Base-by-base conservation (phyloP, 2,797 vertebrate genomes). In the Cetoscarus ocellatus region DNA sequence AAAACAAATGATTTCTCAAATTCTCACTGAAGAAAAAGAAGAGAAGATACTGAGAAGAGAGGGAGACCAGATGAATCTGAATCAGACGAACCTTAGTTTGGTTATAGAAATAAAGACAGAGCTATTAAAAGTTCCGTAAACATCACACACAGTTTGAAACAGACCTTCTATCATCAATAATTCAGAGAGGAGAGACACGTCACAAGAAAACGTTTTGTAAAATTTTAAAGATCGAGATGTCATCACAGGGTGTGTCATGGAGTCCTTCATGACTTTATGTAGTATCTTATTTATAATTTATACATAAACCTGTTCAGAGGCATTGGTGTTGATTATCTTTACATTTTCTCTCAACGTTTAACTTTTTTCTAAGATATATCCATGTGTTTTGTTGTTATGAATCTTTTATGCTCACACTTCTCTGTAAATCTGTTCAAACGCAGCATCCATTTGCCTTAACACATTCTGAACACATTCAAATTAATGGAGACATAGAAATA, bases 121-220 rank as follows among this genome's bases (percentile, higher is more conserved):
- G 27, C 51, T 53, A 27, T 72, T 38, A n/a, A 53, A 35, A 18
- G 42, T 13, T 55, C 2, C n/a, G 47, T 43, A 17, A 34, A n/a
- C 47, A 34, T 17, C 47, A 7, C 6, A 0, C 2, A 18, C 38
- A 17, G 40, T 39, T 59, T 34, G 34, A 34, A n/a, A 34, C 9
- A 4, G 14, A 42, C 6, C 35, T 17, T 18, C 17, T 7, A 12
- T 38, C 49, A 70, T 61, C 61, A 66, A 51, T 55, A 55, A 76
- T 70, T 51, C 45, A 61, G 35, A 0, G 3, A 27, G 14, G 19
- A 19, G 50, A 13, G 1, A 10, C 40, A 52, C 5, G 5, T 10
- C 55, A 14, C 47, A 14, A 57, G 36, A 15, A 14, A 48, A 50
- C 10, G 3, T 27, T 43, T 18, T 42, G 17, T 43, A 27, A 56